These are phyloP conservation scores for Cladorhizidae sp. DNA, from an alignment of 37 sponge, comb jelly and placozoan species.

Conservation along the genomic window DNA sequence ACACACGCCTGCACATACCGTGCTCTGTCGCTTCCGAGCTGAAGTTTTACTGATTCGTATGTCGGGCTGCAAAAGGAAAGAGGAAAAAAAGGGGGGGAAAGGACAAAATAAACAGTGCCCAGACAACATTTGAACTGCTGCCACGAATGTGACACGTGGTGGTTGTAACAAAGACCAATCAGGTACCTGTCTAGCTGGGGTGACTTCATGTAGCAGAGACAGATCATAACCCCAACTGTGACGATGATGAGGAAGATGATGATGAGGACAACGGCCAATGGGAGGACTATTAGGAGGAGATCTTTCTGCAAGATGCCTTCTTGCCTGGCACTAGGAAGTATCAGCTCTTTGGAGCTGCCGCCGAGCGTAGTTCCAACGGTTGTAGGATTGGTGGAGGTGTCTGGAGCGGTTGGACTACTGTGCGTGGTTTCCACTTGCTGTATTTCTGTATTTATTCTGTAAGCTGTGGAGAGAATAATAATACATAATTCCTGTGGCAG, in stretches of 20 bases:
- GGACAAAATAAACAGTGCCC: too few relatives aligned
- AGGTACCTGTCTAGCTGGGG: neutral
- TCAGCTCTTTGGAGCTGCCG: too few relatives aligned
- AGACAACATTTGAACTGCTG: neutral
- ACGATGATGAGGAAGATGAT: slow-evolving; percentile 4
- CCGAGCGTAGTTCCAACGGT: too few relatives aligned
- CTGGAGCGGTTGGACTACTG: neutral
- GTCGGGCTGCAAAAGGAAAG: neutral
- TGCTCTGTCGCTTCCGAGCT: neutral
- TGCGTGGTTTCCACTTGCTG: too few relatives aligned
- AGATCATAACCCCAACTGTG: neutral
- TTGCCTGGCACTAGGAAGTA: too few relatives aligned
- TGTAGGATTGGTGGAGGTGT: neutral
- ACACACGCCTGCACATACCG: neutral
- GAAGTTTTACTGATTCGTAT: neutral
- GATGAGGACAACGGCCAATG: slow-evolving; percentile 1
- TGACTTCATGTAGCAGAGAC: neutral
- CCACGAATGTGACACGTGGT: neutral
- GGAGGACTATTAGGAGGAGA: slow-evolving; percentile 14
- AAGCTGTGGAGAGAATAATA: too few relatives aligned
- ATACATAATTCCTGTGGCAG: too few relatives aligned
- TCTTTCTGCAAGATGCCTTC: neutral
- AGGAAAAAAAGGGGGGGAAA: neutral
- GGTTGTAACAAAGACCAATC: neutral
- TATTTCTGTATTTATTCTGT: too few relatives aligned